These are phyloP conservation scores for Frieseomelitta varia DNA, from an alignment of 1,140 invertebrate genomes.

Conservation along the genomic window DNA sequence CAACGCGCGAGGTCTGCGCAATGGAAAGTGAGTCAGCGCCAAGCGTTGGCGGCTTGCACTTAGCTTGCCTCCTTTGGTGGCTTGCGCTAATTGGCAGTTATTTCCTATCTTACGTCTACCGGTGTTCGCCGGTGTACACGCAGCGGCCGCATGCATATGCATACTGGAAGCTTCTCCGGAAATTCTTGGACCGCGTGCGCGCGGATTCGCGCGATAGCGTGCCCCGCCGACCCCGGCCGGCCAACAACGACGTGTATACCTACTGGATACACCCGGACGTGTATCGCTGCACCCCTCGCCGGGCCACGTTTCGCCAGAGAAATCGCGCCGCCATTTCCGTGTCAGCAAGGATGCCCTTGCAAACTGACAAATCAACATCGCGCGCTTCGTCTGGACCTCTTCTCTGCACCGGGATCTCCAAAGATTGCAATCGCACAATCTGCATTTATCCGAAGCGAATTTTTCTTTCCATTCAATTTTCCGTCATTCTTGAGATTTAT, in stretches of 20 bases:
- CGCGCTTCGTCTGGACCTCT: neutral
- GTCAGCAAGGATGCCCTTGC: slow-evolving; percentile 14
- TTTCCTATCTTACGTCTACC: slow-evolving; percentile 65
- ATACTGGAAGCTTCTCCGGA: slow-evolving; percentile 60
- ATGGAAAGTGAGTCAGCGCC: slow-evolving; percentile 59
- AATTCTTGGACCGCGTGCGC: slow-evolving; percentile 55
- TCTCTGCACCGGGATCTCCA: neutral
- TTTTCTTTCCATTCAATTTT: too few relatives aligned
- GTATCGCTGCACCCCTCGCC: slow-evolving; percentile 23
- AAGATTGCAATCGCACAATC: too few relatives aligned
- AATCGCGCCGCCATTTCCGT: slow-evolving; percentile 52
- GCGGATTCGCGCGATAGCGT: slow-evolving; percentile 65
- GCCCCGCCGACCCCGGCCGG: slow-evolving; percentile 48
- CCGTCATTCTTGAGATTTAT: too few relatives aligned
- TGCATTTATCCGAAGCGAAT: too few relatives aligned
- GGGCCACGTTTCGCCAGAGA: slow-evolving; percentile 9
- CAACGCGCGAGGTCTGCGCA: neutral
- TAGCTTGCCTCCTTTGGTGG: slow-evolving; percentile 49
- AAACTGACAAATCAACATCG: slow-evolving; percentile 21
- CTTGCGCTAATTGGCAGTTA: slow-evolving; percentile 67
- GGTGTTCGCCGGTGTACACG: slow-evolving; percentile 47
- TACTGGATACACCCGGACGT: neutral
- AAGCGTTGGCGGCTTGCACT: slow-evolving; percentile 24
- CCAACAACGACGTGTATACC: neutral
- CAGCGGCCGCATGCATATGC: slow-evolving; percentile 61